Evolutionary conservation across 2,797 vertebrate genomes (phyloP).

Genomic region (Argya squamiceps): DNA sequence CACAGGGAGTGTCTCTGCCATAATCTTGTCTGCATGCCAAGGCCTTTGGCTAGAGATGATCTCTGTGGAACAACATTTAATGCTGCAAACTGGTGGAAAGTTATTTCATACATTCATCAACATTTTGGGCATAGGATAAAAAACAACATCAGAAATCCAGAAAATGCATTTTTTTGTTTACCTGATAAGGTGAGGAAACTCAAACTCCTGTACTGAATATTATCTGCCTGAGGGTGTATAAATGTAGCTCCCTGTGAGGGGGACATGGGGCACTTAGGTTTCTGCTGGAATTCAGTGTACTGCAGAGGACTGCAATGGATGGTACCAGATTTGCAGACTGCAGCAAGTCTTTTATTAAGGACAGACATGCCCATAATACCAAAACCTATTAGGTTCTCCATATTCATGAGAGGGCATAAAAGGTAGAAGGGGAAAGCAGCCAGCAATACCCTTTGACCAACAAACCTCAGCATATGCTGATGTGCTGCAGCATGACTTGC

Average conservation of each 20-base stretch:
- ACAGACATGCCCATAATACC: background rate
- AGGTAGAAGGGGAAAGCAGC: background rate
- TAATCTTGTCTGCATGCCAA: background rate
- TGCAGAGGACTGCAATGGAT: slow-evolving; percentile 54
- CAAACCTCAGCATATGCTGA: background rate
- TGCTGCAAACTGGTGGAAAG: background rate
- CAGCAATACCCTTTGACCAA: background rate
- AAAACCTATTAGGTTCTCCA: background rate
- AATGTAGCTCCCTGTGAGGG: background rate
- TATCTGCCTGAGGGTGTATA: background rate
- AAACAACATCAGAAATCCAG: background rate
- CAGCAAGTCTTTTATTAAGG: slow-evolving; percentile 52
- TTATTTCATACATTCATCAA: background rate
- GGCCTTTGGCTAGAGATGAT: background rate
- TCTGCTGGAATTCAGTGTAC: background rate
- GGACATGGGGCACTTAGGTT: background rate
- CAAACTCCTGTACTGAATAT: background rate
- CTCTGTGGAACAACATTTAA: background rate
- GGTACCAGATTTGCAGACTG: slow-evolving; percentile 51
- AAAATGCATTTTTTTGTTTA: background rate
- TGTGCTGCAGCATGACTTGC: background rate
- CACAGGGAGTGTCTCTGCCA: background rate
- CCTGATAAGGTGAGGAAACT: background rate
- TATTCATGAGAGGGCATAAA: slow-evolving; percentile 1
- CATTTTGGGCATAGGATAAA: background rate